Evolutionary conservation across 2,113 vertebrate genomes (phyloP).

Genomic region (Brachyhypopomus occidentalis): DNA sequence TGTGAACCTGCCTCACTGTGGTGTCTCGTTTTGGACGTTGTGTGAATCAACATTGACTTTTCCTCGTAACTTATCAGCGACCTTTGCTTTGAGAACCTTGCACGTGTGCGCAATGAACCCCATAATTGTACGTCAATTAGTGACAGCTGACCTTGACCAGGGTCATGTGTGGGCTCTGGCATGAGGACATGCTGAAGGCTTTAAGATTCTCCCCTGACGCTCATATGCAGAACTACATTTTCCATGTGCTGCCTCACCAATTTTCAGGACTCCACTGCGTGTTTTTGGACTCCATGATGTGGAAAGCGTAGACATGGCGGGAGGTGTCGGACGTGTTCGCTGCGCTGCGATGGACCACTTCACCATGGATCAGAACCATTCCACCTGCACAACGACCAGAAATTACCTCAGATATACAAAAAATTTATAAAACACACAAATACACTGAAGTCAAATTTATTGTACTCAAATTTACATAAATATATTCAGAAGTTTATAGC

Average conservation of each 20-base stretch:
- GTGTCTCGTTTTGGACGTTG: no score
- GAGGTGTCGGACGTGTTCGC: slow-evolving; percentile 81
- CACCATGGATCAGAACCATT: slow-evolving; percentile 86
- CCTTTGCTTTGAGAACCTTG: no score
- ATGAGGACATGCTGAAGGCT: background rate
- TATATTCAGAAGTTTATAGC: background rate
- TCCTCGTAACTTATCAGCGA: no score
- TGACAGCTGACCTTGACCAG: background rate
- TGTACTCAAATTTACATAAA: no score
- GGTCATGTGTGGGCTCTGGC: background rate
- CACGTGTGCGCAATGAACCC: no score
- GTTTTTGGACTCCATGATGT: slow-evolving; percentile 87
- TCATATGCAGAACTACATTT: background rate
- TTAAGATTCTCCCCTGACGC: background rate
- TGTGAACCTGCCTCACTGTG: no score
- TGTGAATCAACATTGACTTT: no score
- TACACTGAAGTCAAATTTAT: no score
- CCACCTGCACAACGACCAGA: slow-evolving; percentile 73
- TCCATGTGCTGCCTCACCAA: slow-evolving; percentile 79
- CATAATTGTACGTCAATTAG: no score
- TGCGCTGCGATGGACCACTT: slow-evolving; percentile 92
- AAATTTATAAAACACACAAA: no score
- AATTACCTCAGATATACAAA: background rate
- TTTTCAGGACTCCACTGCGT: slow-evolving; percentile 89
- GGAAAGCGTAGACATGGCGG: slow-evolving; percentile 90